Conservation (phyloP, 2,888 invertebrate genomes). For the Tribolium freemani region DNA sequence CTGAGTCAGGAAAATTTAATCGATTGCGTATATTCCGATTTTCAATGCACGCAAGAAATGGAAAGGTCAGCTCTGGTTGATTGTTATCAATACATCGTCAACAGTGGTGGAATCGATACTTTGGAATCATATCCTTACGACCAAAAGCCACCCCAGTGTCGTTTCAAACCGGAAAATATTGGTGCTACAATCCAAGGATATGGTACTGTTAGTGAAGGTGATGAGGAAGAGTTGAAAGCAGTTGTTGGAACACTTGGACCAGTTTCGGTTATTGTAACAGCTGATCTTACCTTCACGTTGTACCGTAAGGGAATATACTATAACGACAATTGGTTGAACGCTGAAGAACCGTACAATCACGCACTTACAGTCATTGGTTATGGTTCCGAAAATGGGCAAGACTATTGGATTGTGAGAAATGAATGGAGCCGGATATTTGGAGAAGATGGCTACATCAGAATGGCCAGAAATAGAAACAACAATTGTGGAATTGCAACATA, state of each 20-base stretch:
- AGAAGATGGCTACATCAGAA: conserved; percentile 58
- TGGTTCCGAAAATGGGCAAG: conserved; percentile 71
- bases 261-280: conserved; percentile 90
- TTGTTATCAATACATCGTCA: conserved; percentile 20
- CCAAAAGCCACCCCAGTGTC: conserved; percentile 46
- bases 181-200: conserved; percentile 71
- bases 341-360: conserved; percentile 78
- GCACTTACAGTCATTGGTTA: conserved; percentile 85
- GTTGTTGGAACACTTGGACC: conserved; percentile 87
- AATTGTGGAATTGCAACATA: conserved; percentile 86
- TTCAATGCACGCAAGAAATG: neutral
- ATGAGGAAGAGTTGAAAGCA: conserved; percentile 79
- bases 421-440: conserved; percentile 71
- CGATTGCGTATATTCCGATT: conserved; percentile 4
- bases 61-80: neutral
- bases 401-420: conserved; percentile 80
- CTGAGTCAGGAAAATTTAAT: conserved; percentile 22
- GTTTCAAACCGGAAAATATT: conserved; percentile 28
- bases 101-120: conserved; percentile 26
- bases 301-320: conserved; percentile 82
- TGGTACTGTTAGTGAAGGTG: conserved; percentile 79
- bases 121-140: conserved; percentile 70
- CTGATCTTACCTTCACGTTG: conserved; percentile 79
- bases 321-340: conserved; percentile 76
- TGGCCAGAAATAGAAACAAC: conserved; percentile 69